Percentiles rank a stretch among this genome's conserved stretches.
Evolutionary conservation across 2,797 vertebrate species (phyloP).

Genomic region (Periparus ater): DNA sequence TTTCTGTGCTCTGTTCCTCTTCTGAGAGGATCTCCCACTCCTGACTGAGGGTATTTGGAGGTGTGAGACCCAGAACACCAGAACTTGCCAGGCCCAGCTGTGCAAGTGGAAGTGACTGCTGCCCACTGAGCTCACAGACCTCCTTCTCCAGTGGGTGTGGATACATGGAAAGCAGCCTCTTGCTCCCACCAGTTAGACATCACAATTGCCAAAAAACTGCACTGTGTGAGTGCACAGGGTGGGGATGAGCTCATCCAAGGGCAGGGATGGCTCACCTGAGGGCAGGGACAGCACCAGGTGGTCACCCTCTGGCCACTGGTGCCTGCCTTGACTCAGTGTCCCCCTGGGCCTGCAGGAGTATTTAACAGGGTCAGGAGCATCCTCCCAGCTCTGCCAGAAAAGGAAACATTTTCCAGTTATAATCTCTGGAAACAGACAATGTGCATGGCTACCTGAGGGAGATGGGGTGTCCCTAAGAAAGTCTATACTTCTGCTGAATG

Average conservation of each 20-base stretch:
- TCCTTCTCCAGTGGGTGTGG: not conserved
- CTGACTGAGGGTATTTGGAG: not conserved
- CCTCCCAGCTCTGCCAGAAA: not conserved
- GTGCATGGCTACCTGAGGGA: not conserved
- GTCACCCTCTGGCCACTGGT: not conserved
- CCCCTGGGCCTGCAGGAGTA: not conserved
- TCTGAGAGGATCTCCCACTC: not conserved
- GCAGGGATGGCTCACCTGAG: not conserved
- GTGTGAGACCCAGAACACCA: rapidly evolving
- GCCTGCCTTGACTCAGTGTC: not conserved
- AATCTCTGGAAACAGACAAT: rapidly evolving
- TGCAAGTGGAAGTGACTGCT: not conserved
- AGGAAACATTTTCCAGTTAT: not conserved
- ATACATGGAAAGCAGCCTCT: not conserved
- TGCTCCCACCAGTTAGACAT: not conserved
- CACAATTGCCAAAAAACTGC: not conserved
- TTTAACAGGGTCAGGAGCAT: not conserved
- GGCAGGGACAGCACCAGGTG: not conserved
- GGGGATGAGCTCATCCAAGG: not conserved
- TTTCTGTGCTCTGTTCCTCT: not conserved
- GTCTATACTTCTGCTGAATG: not conserved
- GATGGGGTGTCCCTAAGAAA: not conserved
- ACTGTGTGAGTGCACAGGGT: rapidly evolving
- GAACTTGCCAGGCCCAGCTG: not conserved
- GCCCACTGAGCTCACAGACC: not conserved